phyloP scores from a whole-genome alignment of 53 echinoderm and acorn worm species.

The Antedon mediterranea region DNA sequence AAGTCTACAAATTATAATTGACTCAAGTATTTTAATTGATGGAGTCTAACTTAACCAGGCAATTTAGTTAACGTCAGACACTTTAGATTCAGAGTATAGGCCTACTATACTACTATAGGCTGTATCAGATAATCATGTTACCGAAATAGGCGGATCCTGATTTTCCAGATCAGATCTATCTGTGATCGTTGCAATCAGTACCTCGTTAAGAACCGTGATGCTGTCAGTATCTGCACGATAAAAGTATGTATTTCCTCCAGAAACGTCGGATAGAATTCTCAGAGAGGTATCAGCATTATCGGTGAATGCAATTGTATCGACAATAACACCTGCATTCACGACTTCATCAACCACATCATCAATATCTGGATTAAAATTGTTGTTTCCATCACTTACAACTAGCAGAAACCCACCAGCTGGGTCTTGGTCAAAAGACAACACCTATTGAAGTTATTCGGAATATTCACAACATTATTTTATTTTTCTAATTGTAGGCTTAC shows the following conservation, averaged over 20 bases:
- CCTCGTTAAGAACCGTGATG: constrained; percentile 28
- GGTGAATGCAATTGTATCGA: constrained; percentile 48
- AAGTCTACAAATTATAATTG: too few relatives aligned
- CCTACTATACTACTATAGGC: too few relatives aligned
- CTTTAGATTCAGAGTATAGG: too few relatives aligned
- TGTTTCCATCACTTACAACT: constrained; percentile 44
- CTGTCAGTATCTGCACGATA: constrained; percentile 18
- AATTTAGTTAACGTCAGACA: too few relatives aligned
- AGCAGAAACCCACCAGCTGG: constrained; percentile 37
- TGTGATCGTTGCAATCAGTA: constrained; percentile 21
- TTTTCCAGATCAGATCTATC: constrained; percentile 4
- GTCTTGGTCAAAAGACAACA: background rate
- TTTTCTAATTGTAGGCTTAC: too few relatives aligned
- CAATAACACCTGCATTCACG: constrained; percentile 34
- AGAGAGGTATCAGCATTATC: constrained; percentile 15
- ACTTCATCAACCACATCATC: constrained; percentile 33
- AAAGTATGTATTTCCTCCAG: constrained; percentile 22
- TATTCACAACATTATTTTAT: too few relatives aligned
- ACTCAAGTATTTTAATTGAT: too few relatives aligned
- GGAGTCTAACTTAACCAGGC: too few relatives aligned
- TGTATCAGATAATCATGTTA: background rate
- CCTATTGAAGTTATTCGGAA: too few relatives aligned
- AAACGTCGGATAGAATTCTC: constrained; percentile 4
- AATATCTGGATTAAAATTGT: constrained; percentile 21
- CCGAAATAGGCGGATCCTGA: constrained; percentile 12